Evolutionary conservation across 2,888 invertebrate genomes (phyloP).

Genomic region (Taenaris catops): DNA sequence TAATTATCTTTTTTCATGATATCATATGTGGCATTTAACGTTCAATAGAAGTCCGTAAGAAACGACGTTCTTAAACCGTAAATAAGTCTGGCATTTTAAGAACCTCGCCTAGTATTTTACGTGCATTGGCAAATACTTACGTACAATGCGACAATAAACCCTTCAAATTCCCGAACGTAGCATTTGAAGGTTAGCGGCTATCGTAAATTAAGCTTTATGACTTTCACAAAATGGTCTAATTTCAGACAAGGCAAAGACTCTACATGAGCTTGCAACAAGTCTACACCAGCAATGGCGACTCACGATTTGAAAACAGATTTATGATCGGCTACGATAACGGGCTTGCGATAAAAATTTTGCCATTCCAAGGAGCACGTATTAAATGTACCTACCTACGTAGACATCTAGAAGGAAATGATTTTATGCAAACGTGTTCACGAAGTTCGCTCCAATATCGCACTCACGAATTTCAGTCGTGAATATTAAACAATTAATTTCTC

Average conservation of each 20-base stretch:
- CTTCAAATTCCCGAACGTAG: constrained; percentile 47
- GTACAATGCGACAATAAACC: constrained; percentile 72
- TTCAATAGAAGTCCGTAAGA: constrained; percentile 19
- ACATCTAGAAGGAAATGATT: constrained; percentile 24
- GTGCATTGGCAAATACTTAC: constrained; percentile 77
- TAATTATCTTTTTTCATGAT: neutral
- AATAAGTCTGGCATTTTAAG: constrained; percentile 73
- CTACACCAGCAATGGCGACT: constrained; percentile 56
- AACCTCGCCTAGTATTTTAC: constrained; percentile 72
- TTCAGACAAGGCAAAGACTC: constrained; percentile 38
- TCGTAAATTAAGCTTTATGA: constrained; percentile 60
- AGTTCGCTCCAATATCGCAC: constrained; percentile 29
- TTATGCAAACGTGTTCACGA: constrained; percentile 49
- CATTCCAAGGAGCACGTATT: constrained; percentile 47
- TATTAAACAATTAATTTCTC: constrained; percentile 33
- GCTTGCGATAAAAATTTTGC: constrained; percentile 74
- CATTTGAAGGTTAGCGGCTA: constrained; percentile 44
- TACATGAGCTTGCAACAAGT: constrained; percentile 49
- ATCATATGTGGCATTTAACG: constrained; percentile 25
- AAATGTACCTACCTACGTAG: constrained; percentile 23
- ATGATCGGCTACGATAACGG: constrained; percentile 77
- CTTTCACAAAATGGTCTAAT: constrained; percentile 40
- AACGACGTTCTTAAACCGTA: constrained; percentile 49
- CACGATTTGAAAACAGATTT: constrained; percentile 79
- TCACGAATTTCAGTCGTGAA: constrained; percentile 61